Evolutionary conservation across 2,797 vertebrate species (phyloP).

Genomic region (Gila robusta): DNA sequence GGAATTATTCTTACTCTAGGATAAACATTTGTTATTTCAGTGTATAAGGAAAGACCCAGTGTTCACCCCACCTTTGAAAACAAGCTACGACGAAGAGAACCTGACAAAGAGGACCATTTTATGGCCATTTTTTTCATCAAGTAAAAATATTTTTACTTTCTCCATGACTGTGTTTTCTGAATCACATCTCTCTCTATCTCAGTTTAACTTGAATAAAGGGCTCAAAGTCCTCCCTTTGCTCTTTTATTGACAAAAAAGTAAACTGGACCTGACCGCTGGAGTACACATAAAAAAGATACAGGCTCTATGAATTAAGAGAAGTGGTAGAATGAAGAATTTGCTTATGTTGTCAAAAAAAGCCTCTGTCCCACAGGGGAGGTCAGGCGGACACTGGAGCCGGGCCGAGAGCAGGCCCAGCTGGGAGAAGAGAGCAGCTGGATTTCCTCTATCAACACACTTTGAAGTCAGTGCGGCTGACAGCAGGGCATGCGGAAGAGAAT

Average conservation of each 20-base stretch:
- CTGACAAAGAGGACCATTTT: neutral
- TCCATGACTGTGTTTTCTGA: conserved; percentile 61
- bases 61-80: conserved; percentile 8
- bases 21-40: conserved; percentile 53
- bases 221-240: conserved; percentile 76
- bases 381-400: conserved; percentile 37
- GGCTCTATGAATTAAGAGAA: conserved; percentile 63
- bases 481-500: conserved; percentile 58
- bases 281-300: conserved; percentile 68
- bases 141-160: conserved; percentile 67
- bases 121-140: conserved; percentile 67
- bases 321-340: conserved; percentile 52
- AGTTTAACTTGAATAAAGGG: conserved; percentile 76
- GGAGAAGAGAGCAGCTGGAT: conserved; percentile 61
- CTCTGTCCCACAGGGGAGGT: conserved; percentile 46
- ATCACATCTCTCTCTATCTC: conserved; percentile 70
- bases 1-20: conserved; percentile 49
- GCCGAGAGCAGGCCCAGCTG: conserved; percentile 57
- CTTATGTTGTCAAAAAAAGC: conserved; percentile 48
- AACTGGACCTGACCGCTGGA: conserved; percentile 74
- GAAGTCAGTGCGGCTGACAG: conserved; percentile 68
- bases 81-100: neutral
- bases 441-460: conserved; percentile 63
- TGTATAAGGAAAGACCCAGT: neutral
- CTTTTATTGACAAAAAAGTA: conserved; percentile 79